Evolutionary conservation across 1,140 invertebrate genomes (phyloP).

Genomic region (honey bee (Apis mellifera)): DNA sequence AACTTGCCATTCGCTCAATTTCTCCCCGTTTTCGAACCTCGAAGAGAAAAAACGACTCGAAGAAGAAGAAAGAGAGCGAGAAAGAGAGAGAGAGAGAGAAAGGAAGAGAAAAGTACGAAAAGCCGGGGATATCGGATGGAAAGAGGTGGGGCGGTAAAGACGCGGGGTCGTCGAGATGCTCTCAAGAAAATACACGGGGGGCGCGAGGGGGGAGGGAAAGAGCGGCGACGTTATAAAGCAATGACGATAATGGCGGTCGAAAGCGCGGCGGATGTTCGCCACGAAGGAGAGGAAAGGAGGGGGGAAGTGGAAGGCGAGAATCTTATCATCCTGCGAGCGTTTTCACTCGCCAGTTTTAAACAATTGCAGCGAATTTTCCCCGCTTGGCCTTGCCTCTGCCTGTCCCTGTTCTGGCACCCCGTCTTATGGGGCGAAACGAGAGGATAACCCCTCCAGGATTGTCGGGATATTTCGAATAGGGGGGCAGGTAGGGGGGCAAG

Average conservation of each 20-base stretch:
- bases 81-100: background rate
- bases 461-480: constrained; percentile 58
- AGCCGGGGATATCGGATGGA: background rate
- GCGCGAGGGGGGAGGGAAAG: background rate
- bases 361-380: constrained; percentile 36
- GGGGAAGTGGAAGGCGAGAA: background rate
- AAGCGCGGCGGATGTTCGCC: constrained; percentile 25
- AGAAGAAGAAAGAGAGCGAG: background rate
- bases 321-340: background rate
- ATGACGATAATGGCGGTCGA: constrained; percentile 40
- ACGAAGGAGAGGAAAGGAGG: background rate
- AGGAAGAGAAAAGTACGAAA: background rate
- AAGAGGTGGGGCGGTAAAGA: background rate
- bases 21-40: background rate
- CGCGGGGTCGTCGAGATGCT: constrained; percentile 7
- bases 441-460: constrained; percentile 22
- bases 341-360: constrained; percentile 38
- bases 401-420: constrained; percentile 8
- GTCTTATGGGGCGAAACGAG: constrained; percentile 4
- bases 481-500: constrained; percentile 1
- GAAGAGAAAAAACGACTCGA: background rate
- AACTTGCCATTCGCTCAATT: too few relatives aligned
- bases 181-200: constrained; percentile 36
- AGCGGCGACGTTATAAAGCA: constrained; percentile 38
- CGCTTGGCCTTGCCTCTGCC: background rate